A percentile compares a stretch with the other conserved stretches of the same genome.
phyloP scores from a whole-genome alignment of 2,797 vertebrate genomes.

The Tarsius wallacei region DNA sequence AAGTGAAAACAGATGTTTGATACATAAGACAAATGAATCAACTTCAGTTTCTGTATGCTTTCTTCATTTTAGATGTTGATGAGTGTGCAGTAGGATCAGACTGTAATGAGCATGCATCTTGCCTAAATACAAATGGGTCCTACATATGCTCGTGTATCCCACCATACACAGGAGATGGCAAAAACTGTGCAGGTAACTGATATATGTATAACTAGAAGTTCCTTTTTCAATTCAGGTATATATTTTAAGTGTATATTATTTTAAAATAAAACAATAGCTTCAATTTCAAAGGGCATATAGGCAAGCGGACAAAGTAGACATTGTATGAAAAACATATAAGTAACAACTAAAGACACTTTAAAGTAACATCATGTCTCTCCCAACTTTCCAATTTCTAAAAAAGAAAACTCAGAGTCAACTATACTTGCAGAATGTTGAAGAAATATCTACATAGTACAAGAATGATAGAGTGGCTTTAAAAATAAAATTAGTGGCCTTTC shows the following conservation, averaged over 20 bases:
- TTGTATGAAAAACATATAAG: neutral
- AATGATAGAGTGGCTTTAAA: neutral
- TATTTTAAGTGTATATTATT: neutral
- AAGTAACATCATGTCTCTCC: neutral
- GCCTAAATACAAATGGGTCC: conserved; percentile 97
- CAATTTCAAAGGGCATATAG: neutral
- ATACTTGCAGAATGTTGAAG: neutral
- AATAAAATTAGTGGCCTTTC: neutral
- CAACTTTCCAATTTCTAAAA: neutral
- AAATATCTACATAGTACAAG: neutral
- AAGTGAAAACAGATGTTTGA: neutral
- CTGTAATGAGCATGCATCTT: conserved; percentile 95
- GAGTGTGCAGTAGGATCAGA: conserved; percentile 98
- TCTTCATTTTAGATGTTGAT: conserved; percentile 94
- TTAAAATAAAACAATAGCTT: conserved; percentile 1
- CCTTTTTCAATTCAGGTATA: neutral
- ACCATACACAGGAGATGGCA: conserved; percentile 97
- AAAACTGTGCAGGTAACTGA: conserved; percentile 96
- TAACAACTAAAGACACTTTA: neutral
- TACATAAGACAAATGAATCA: neutral
- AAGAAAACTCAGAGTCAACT: neutral
- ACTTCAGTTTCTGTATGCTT: neutral
- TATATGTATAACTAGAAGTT: neutral
- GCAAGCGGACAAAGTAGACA: neutral
- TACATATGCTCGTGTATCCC: conserved; percentile 95